Evolutionary conservation across 2,797 vertebrate genomes (phyloP), one percentile per base, ranked within the genome.

Genomic region (Dendrocincla tyrannina): DNA sequence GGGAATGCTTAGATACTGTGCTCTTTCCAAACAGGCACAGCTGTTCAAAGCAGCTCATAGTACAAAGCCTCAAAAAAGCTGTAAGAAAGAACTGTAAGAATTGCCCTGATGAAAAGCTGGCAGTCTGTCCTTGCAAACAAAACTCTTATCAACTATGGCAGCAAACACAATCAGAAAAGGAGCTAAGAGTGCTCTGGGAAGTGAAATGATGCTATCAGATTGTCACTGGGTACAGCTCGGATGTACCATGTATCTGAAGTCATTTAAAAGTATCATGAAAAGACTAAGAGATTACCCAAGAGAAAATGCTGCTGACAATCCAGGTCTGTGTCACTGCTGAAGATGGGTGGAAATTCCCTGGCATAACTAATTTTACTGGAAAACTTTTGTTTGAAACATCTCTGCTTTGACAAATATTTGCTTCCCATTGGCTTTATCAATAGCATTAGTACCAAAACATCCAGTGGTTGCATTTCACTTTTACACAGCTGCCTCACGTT

Each of bases 381-480:
- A 88, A 90, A 91, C 15, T 83, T 85, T 79, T 64, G 32, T 30
- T 22, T 46, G 69, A 80, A 91, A 90, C 14, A 49, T 28, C 25
- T 80, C 52, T 72, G 20, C 22, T 93, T 79, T 74, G 32, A 49
- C 27, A 88, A 88, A 64, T 3, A 56, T 60, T 72, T 80, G 8
- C 42, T 84, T 86, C 35, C 20, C 20, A 9, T 11, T 80, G 68
- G 13, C 37, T 68, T 66, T 78, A 50, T 72, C 35, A 60, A 64
- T 14, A 64, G 18, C 41, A 32, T 28, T 72, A 49, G 16, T 39
- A 81, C 5, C 30, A 72, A 35, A 78, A 49, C 6, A 78, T 15
- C 18, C 19, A 5, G 10, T 50, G 46, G 15, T 35, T 68, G 49
- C 41, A 84, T 78, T 88, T 95, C 28, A 63, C 15, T 82, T 91